Conservation (phyloP, 2,888 invertebrate genomes). For the Mythimna loreyi region DNA sequence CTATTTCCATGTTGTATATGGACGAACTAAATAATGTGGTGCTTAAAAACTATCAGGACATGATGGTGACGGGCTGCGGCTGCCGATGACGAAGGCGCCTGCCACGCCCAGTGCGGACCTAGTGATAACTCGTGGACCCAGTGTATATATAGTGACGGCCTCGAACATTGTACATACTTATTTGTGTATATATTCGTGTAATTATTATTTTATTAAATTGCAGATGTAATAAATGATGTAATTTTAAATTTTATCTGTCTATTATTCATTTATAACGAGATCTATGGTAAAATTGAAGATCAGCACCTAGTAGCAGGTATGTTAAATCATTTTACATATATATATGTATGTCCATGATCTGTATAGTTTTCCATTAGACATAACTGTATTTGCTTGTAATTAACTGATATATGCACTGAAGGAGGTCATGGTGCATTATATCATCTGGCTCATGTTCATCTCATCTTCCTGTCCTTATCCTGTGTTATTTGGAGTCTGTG, state of each 20-base stretch:
- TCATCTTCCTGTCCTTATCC: no score
- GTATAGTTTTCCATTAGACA: not conserved
- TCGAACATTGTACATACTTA: slow-evolving; percentile 87
- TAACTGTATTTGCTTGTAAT: not conserved
- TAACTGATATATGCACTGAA: not conserved
- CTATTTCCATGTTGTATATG: slow-evolving; percentile 99
- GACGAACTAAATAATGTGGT: slow-evolving; percentile 98
- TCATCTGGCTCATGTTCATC: not conserved
- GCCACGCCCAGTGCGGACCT: slow-evolving; percentile 81
- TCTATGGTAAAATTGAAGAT: slow-evolving; percentile 15
- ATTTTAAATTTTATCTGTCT: slow-evolving; percentile 71
- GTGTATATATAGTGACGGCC: slow-evolving; percentile 90
- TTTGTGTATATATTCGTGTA: slow-evolving; percentile 89
- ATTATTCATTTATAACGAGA: slow-evolving; percentile 51
- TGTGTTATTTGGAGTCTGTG: no score
- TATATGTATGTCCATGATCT: not conserved
- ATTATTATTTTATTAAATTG: slow-evolving; percentile 90
- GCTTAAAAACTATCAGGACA: slow-evolving; percentile 99
- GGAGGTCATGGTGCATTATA: not conserved
- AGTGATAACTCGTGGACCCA: slow-evolving; percentile 89
- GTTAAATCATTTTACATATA: not conserved
- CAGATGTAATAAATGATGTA: slow-evolving; percentile 89
- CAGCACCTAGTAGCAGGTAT: not conserved
- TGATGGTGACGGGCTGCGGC: slow-evolving; percentile 99
- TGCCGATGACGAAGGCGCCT: slow-evolving; percentile 95